A percentile compares a stretch with the other conserved stretches of the same genome.
These are phyloP conservation scores for Apis florea DNA, from an alignment of 1,140 invertebrate genomes.

Conservation along the genomic window DNA sequence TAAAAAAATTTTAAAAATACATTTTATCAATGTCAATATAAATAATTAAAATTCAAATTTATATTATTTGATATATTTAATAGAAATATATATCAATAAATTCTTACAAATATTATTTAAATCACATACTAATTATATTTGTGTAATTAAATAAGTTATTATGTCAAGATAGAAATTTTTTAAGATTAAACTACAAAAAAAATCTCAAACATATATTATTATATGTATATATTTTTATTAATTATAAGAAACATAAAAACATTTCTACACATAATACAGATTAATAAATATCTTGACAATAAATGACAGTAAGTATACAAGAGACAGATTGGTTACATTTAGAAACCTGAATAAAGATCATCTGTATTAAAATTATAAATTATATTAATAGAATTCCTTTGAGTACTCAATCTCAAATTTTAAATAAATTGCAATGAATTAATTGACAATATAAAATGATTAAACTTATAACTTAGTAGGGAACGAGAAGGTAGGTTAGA, in stretches of 20 bases:
- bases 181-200: neutral
- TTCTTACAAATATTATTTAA: neutral
- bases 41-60: neutral
- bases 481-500: constrained; percentile 63
- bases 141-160: neutral
- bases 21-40: neutral
- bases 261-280: neutral
- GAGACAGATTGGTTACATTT: constrained; percentile 18
- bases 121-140: neutral
- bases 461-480: constrained; percentile 45
- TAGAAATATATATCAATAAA: neutral
- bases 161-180: neutral
- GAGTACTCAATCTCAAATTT: neutral
- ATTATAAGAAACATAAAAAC: neutral
- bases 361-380: too few species aligned
- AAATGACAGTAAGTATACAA: constrained; percentile 37
- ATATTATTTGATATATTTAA: neutral
- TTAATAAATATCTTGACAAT: constrained; percentile 20
- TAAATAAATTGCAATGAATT: constrained; percentile 14
- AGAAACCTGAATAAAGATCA: constrained; percentile 39
- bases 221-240: too few species aligned
- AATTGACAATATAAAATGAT: constrained; percentile 14
- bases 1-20: neutral
- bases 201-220: neutral
- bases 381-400: neutral